Evolutionary conservation across 2,888 invertebrate species (phyloP), one percentile per base, ranked within the genome.

Genomic region (Dysmachus trigonus): DNA sequence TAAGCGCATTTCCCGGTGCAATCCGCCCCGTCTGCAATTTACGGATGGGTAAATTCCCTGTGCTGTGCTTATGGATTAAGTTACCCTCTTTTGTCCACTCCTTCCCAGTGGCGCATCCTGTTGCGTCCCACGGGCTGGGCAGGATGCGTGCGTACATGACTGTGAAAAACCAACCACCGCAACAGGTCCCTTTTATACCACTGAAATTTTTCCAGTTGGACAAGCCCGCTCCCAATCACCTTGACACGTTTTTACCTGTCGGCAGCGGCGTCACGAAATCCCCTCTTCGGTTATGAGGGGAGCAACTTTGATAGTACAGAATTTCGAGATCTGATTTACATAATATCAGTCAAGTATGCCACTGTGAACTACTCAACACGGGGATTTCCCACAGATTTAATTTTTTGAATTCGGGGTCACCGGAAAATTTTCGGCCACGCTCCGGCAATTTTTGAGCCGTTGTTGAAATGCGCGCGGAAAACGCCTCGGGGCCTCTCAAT

Each of bases 351-450:
- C 38, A 2, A 41, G 7, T 15, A 62, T 27, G 1, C 15, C 62
- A 62, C 62, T 62, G 81, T 81, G 81, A 81, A 81, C 18, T 81
- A 53, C 53, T 81, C 53, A 2, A 3, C 33, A 15, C 31, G n/a
- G 51, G n/a, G 18, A 53, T 81, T 81, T 81, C 81, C 62, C 81
- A 81, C 62, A 81, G 62, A 62, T 81, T n/a, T n/a, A n/a, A n/a
- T n/a, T n/a, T 81, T 76, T 81, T 47, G 33, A 31, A 41, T 38
- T 33, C 5, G 31, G 33, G 31, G 33, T 15, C 38, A 31, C 53
- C 81, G 62, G 81, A 62, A 81, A 81, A 81, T 62, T 81, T 81
- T 31, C 18, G 33, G 51, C 81, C 81, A 81, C 81, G 81, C 81
- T 81, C 81, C 53, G 81, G 62, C 81, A 81, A 33, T 53, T 81